Base-by-base conservation (phyloP, 2,888 invertebrate genomes). In the Microctonus aethiopoides region DNA sequence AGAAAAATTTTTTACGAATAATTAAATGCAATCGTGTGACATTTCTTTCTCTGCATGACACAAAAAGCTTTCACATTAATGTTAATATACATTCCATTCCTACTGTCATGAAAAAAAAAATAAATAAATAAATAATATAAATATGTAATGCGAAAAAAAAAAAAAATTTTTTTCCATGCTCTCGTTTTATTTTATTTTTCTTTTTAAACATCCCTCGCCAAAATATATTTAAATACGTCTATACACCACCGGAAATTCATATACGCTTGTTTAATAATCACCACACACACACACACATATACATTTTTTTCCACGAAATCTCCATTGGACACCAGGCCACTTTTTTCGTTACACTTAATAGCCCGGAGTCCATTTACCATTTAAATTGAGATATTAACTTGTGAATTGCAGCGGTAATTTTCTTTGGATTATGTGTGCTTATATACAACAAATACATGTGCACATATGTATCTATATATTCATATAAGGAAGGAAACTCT, bases 361-460 rank as follows among this genome's bases (percentile, higher is more conserved):
- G 56, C 57, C 51, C 46, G 34, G n/a, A 41, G 41, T 41, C 59
- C 56, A 69, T 69, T 69, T 64, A 64, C 56, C 64, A 69, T 69
- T 69, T 64, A 69, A 69, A 69, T 69, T 69, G 64, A 69, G 64
- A 69, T 64, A 69, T 69, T 69, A 69, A 64, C 64, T 64, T 32
- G 63, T 59, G 26, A 69, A 69, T 64, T 69, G 36, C 69, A 46
- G 57, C 51, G 20, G 63, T 59, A 56, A 69, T 64, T 69, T 68
- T 56, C 54, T 63, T 36, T 13, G 41, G n/a, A 62, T 62, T 62
- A 62, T 20, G 34, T 60, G 41, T 41, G n/a, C 41, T 41, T n/a
- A 41, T 41, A 41, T 13, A 2, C n/a, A 2, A 41, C 36, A 36
- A n/a, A n/a, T 41, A 41, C 13, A 41, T n/a, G n/a, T 3, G n/a